These are phyloP conservation scores for Speoplatyrhinus poulsoni DNA, from an alignment of 2,113 vertebrate species.

Conservation along the genomic window DNA sequence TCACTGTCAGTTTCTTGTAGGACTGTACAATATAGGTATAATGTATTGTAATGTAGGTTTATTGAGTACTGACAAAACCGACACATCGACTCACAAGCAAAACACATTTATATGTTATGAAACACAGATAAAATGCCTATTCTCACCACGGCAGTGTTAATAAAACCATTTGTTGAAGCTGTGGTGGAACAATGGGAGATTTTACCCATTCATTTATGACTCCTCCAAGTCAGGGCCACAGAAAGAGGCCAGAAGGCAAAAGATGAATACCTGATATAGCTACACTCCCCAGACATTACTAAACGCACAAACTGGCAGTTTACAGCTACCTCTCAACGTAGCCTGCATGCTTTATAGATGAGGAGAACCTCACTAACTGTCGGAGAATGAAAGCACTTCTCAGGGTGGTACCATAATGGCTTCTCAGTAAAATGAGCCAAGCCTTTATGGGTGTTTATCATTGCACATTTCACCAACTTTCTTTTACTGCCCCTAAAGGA, in stretches of 20 bases:
- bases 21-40: constrained; percentile 3
- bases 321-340: constrained; percentile 66
- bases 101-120: constrained; percentile 34
- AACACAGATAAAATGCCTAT: constrained; percentile 23
- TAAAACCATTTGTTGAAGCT: constrained; percentile 48
- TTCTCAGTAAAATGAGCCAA: constrained; percentile 66
- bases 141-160: constrained; percentile 9
- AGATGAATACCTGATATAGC: constrained; percentile 71
- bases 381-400: constrained; percentile 66
- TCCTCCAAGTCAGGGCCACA: constrained; percentile 57
- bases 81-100: constrained; percentile 24
- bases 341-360: constrained; percentile 76
- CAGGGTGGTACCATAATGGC: constrained; percentile 63
- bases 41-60: constrained; percentile 22
- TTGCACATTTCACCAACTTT: constrained; percentile 65
- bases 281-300: constrained; percentile 69
- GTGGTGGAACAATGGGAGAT: constrained; percentile 15
- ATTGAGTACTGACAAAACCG: constrained; percentile 26
- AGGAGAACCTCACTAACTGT: constrained; percentile 65
- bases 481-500: constrained; percentile 55
- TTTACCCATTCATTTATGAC: constrained; percentile 64
- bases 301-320: constrained; percentile 74
- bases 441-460: constrained; percentile 69
- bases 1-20: constrained; percentile 1
- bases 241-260: constrained; percentile 47